These are phyloP conservation scores for Rhinopomastus cyanomelas DNA, from an alignment of 2,113 vertebrate genomes.

Conservation along the genomic window DNA sequence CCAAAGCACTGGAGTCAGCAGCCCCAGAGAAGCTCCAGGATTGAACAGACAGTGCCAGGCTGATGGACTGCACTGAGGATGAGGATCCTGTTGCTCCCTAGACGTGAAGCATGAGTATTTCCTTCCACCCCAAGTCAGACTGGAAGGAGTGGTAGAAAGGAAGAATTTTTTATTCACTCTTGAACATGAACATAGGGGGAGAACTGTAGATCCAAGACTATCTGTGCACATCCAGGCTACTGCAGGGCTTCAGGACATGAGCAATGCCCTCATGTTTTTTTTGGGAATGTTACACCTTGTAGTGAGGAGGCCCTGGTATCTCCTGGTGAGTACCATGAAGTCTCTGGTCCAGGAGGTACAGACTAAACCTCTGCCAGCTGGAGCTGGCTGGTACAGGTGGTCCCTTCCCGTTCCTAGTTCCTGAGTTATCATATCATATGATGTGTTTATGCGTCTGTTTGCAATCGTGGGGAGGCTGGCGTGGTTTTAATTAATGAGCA, in stretches of 20 bases:
- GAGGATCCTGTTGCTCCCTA: background rate
- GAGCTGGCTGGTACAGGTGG: slow-evolving; percentile 45
- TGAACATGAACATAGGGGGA: background rate
- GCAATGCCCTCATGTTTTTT: background rate
- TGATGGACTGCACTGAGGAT: background rate
- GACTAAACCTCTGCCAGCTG: background rate
- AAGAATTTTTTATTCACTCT: background rate
- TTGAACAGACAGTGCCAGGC: background rate
- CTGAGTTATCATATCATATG: slow-evolving; percentile 45
- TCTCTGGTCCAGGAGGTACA: background rate
- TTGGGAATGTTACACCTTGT: background rate
- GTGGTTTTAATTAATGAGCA: slow-evolving; percentile 72
- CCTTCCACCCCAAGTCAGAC: background rate
- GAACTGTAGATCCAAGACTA: background rate
- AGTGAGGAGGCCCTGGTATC: background rate
- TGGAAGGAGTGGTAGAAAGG: background rate
- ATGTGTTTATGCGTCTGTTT: slow-evolving; percentile 61
- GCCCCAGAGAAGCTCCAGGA: background rate
- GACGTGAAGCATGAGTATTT: background rate
- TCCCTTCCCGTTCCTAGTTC: slow-evolving; percentile 23
- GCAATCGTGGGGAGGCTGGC: slow-evolving; percentile 28
- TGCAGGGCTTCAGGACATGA: background rate
- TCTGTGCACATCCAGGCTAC: background rate
- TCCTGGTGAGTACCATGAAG: background rate
- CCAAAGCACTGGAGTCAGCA: background rate